A percentile compares a stretch with the other conserved stretches of the same genome.
Evolutionary conservation across 2,113 vertebrate species (phyloP).

Genomic region (Falco punctatus): DNA sequence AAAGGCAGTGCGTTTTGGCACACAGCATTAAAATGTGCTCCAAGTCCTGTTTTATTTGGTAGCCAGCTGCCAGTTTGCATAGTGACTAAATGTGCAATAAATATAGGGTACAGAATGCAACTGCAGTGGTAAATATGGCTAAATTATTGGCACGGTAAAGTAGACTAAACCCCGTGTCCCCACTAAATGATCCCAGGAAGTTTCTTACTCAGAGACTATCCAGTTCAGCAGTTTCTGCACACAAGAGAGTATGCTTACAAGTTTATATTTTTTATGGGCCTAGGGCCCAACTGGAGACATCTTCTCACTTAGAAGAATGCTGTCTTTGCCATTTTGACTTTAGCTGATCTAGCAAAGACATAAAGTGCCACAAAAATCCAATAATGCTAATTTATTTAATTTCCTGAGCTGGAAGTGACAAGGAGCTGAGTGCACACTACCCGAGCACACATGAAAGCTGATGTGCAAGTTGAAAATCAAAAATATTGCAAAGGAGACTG

Average conservation of each 20-base stretch:
- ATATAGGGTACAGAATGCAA: not conserved
- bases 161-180: not conserved
- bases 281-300: not conserved
- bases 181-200: not conserved
- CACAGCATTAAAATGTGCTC: not conserved
- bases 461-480: slow-evolving; percentile 23
- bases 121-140: not conserved
- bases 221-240: not conserved
- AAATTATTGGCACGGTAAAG: not conserved
- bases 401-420: slow-evolving; percentile 54
- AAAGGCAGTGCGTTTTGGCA: not conserved
- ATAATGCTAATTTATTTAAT: slow-evolving; percentile 63
- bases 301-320: not conserved
- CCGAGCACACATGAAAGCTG: slow-evolving; percentile 11
- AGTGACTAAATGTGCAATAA: not conserved
- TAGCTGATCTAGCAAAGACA: not conserved
- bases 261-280: not conserved
- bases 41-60: not conserved
- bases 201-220: not conserved
- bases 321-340: slow-evolving; percentile 1
- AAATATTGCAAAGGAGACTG: slow-evolving; percentile 1
- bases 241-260: not conserved
- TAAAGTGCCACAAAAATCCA: slow-evolving; percentile 30
- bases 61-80: not conserved
- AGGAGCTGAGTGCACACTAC: not conserved